Evolutionary conservation across 35 echinoderm and acorn worm genomes (phyloP).

Genomic region (Apostichopus parvimensis): DNA sequence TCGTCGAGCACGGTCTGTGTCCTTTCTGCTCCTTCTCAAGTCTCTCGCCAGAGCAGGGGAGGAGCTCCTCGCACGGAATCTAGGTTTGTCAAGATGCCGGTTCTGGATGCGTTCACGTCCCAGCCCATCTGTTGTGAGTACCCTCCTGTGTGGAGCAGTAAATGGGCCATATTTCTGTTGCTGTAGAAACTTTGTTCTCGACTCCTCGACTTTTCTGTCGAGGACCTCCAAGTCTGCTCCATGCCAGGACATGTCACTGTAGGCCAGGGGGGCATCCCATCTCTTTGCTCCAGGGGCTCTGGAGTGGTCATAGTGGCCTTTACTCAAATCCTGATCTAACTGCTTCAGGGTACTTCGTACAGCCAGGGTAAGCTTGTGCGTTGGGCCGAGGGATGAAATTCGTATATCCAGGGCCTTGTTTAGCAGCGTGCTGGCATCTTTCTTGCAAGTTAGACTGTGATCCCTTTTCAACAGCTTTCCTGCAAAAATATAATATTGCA

Average conservation of each 20-base stretch:
- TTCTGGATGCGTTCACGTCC: background rate
- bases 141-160: background rate
- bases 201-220: slow-evolving; percentile 26
- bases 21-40: background rate
- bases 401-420: slow-evolving; percentile 77
- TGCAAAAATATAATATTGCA: slow-evolving; percentile 6
- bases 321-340: slow-evolving; percentile 62
- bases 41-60: slow-evolving; percentile 26
- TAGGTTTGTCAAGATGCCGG: background rate
- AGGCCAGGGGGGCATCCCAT: slow-evolving; percentile 37
- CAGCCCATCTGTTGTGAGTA: background rate
- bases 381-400: slow-evolving; percentile 71
- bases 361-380: slow-evolving; percentile 71
- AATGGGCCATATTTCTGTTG: background rate
- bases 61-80: slow-evolving; percentile 23
- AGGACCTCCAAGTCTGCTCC: slow-evolving; percentile 57
- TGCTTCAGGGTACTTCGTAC: slow-evolving; percentile 62
- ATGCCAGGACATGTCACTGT: slow-evolving; percentile 80
- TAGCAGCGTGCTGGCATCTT: slow-evolving; percentile 69
- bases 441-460: slow-evolving; percentile 75
- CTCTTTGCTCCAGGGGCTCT: slow-evolving; percentile 64
- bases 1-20: background rate
- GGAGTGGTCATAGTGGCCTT: slow-evolving; percentile 66
- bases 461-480: slow-evolving; percentile 77
- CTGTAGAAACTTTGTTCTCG: slow-evolving; percentile 6